Evolutionary conservation across 2,888 invertebrate genomes (phyloP), one percentile per base, ranked within the genome.

Genomic region (Macroteleia sp.): DNA sequence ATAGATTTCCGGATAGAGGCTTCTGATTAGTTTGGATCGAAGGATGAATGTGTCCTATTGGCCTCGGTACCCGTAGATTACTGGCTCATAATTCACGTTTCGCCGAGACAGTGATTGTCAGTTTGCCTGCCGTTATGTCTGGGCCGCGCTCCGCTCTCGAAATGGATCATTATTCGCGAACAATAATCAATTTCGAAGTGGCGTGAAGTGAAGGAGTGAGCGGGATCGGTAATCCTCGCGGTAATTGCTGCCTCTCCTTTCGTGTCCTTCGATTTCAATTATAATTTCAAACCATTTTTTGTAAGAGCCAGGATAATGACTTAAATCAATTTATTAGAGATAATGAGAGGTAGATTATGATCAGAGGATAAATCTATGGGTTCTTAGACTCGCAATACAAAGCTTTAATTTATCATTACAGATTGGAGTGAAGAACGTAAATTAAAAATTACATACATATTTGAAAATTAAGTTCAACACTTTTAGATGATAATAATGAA

Each of bases 21-120:
- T 9, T 48, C 57, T 20, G 48, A 54, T 56, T 54, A 34, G 62
- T 56, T 59, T n/a, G 61, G 52, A 62, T 54, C 66, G 59, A 36
- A 71, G 62, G 78, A 81, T 81, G 75, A 76, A 81, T 81, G 82
- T 79, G 82, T 82, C 80, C 80, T 71, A 73, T 80, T 81, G 76
- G 79, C 78, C 81, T 77, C 77, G 62, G 81, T 81, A 85, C 84
- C 86, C 84, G 85, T 79, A 83, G 87, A 90, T 90, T 90, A 91
- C 86, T 81, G 88, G 83, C 86, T 87, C 89, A 89, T 91, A 91
- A 90, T 87, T 91, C 90, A 89, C 85, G 81, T 81, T 64, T 59
- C 79, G 71, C 71, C 84, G 77, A 87, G 90, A 90, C 90, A 89
- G 89, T 90, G 90, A 91, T 90, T 90, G 90, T 90, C 90, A 90